A percentile compares a stretch with the other conserved stretches of the same genome.
Conservation (phyloP, 2,797 vertebrate genomes). For the Denticeps clupeoides region DNA sequence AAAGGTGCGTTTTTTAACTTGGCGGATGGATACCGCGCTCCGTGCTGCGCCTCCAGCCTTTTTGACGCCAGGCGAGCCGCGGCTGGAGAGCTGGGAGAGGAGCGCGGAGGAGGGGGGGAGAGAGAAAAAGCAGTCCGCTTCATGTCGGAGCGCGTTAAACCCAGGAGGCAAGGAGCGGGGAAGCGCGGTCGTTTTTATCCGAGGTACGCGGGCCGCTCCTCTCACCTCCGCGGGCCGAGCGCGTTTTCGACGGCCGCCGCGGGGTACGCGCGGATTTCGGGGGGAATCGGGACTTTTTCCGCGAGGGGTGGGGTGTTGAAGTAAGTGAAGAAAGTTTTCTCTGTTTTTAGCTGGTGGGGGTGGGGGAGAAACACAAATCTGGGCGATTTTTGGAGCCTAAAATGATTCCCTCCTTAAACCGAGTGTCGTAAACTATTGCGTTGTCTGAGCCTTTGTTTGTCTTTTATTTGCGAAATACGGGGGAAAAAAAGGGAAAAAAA, state of each 20-base stretch:
- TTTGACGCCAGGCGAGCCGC: slow-evolving; percentile 56
- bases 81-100: slow-evolving; percentile 37
- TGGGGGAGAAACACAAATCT: no score
- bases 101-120: slow-evolving; percentile 25
- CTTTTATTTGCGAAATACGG: not conserved
- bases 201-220: slow-evolving; percentile 38
- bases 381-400: no score
- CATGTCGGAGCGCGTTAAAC: slow-evolving; percentile 30
- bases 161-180: slow-evolving; percentile 5
- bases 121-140: slow-evolving; percentile 27
- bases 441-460: not conserved
- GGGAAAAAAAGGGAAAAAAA: not conserved
- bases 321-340: slow-evolving; percentile 55
- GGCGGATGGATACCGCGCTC: slow-evolving; percentile 55
- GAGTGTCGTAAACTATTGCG: not conserved
- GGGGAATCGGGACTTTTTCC: slow-evolving; percentile 30
- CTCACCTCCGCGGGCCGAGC: slow-evolving; percentile 8
- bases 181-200: slow-evolving; percentile 6
- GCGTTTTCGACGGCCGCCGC: no score
- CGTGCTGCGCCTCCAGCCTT: slow-evolving; percentile 46
- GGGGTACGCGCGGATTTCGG: no score
- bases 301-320: slow-evolving; percentile 39
- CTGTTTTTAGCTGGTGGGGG: slow-evolving; percentile 36
- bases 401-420: no score
- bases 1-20: slow-evolving; percentile 37